A percentile compares a stretch with the other conserved stretches of the same genome.
Conservation (phyloP, 2,888 invertebrate species). For the Junonia oenone region DNA sequence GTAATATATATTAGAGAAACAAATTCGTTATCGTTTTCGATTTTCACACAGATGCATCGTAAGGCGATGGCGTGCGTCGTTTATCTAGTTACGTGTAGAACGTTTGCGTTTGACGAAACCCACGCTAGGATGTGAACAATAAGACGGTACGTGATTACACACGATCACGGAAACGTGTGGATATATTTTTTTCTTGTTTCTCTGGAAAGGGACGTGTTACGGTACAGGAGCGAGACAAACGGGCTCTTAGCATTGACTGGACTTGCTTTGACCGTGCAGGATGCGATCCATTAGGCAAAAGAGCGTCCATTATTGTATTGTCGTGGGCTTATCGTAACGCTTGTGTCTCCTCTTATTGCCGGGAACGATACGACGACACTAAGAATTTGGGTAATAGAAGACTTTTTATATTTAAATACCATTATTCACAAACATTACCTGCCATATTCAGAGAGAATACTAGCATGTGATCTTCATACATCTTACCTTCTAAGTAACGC, state of each 20-base stretch:
- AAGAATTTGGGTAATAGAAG: slow-evolving; percentile 17
- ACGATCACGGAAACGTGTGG: slow-evolving; percentile 33
- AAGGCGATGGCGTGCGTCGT: slow-evolving; percentile 35
- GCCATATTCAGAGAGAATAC: too few species aligned
- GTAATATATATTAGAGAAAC: slow-evolving; percentile 13
- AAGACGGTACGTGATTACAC: slow-evolving; percentile 34
- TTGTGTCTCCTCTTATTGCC: slow-evolving; percentile 63
- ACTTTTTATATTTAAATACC: too few species aligned
- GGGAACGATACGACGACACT: slow-evolving; percentile 39
- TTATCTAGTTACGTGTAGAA: slow-evolving; percentile 13
- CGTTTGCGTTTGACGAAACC: slow-evolving; percentile 36
- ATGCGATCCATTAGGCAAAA: slow-evolving; percentile 71
- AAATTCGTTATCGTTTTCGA: slow-evolving; percentile 45
- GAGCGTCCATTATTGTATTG: slow-evolving; percentile 76
- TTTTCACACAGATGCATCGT: slow-evolving; percentile 48
- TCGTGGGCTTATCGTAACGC: slow-evolving; percentile 71
- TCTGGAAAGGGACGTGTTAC: slow-evolving; percentile 26
- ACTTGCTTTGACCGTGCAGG: slow-evolving; percentile 64
- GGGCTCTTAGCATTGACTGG: slow-evolving; percentile 70
- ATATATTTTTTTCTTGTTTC: slow-evolving; percentile 31
- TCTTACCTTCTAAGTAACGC: too few species aligned
- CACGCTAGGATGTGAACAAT: slow-evolving; percentile 54
- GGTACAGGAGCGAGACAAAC: slow-evolving; percentile 49
- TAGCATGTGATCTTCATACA: too few species aligned
- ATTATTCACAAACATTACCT: too few species aligned